phyloP scores from a whole-genome alignment of 2,797 vertebrate species.

The Sebastes vulpes region DNA sequence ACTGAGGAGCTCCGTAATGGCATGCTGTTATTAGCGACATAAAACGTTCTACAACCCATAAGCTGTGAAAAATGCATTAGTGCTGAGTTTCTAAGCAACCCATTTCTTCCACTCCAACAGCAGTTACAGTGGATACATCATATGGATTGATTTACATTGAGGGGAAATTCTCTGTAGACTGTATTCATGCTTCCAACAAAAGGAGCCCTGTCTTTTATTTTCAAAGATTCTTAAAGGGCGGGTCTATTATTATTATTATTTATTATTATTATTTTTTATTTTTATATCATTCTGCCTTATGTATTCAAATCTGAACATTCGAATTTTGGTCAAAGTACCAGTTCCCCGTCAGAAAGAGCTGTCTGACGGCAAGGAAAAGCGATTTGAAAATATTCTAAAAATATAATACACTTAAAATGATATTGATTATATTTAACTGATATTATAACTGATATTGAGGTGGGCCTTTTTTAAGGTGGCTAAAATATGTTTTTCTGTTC shows the following conservation, averaged over 20 bases:
- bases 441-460: too few species aligned
- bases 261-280: not conserved
- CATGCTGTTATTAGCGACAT: not conserved
- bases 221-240: not conserved
- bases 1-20: not conserved
- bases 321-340: rapidly evolving
- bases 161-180: not conserved
- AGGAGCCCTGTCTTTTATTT: not conserved
- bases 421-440: too few species aligned
- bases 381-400: not conserved
- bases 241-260: not conserved
- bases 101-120: not conserved
- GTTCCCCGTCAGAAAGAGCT: not conserved
- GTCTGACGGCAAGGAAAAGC: not conserved
- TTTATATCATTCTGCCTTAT: not conserved
- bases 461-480: too few species aligned
- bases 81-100: not conserved
- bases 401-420: not conserved
- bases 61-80: constrained; percentile 5
- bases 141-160: constrained; percentile 1
- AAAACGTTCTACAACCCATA: not conserved
- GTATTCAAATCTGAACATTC: not conserved
- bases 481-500: too few species aligned
- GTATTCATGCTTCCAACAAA: not conserved
- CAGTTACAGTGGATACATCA: not conserved